These are phyloP conservation scores for Diplodus puntazzo DNA, from an alignment of 2,797 vertebrate genomes.

Conservation along the genomic window DNA sequence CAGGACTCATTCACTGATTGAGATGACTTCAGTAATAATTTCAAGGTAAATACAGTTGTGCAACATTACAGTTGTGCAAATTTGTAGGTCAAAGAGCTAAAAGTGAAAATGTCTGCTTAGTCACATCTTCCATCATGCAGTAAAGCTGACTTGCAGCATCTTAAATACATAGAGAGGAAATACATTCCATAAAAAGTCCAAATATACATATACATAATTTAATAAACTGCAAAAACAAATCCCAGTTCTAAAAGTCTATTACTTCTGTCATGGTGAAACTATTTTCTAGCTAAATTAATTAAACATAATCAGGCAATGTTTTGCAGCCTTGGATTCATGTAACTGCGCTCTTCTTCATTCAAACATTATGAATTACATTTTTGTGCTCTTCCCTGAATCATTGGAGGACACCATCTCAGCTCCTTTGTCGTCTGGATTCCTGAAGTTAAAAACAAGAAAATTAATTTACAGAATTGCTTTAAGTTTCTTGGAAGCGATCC, in stretches of 20 bases:
- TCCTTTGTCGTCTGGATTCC: constrained; percentile 48
- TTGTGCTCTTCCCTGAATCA: constrained; percentile 50
- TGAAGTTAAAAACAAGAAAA: constrained; percentile 57
- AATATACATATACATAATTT: background rate
- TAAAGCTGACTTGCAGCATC: background rate
- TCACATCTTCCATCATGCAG: background rate
- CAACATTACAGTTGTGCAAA: background rate
- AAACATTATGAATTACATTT: constrained; percentile 54
- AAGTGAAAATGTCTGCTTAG: background rate
- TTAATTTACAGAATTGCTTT: background rate
- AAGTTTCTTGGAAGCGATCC: accelerated
- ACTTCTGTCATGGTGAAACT: background rate
- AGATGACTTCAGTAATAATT: no score
- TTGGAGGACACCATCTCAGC: constrained; percentile 34
- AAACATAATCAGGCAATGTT: background rate
- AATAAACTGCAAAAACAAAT: background rate
- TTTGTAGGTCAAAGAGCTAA: background rate
- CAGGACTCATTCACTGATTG: no score
- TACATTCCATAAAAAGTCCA: background rate
- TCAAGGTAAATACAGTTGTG: no score
- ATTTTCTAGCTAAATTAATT: background rate
- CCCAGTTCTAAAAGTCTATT: background rate
- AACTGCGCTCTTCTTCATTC: no score
- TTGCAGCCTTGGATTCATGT: no score
- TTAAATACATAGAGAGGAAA: background rate